Conservation (phyloP, 2,113 vertebrate genomes). For the Typhlomys cinereus region DNA sequence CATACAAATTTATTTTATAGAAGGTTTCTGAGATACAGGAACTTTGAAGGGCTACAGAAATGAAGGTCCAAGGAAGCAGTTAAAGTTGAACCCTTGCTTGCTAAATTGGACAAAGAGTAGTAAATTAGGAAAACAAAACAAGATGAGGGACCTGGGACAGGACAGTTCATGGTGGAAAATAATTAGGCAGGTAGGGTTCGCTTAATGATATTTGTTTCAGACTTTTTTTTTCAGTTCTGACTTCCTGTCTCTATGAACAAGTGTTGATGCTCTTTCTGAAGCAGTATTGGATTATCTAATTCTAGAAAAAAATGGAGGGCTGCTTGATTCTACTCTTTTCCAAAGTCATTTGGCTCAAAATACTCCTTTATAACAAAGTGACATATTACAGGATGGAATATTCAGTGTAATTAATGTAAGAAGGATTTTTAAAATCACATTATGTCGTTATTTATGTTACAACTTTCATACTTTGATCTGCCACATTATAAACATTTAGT, state of each 20-base stretch:
- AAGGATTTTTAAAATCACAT: background rate
- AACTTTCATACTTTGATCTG: background rate
- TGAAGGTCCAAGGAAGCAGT: slow-evolving; percentile 13
- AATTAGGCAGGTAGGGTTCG: slow-evolving; percentile 47
- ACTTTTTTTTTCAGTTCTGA: background rate
- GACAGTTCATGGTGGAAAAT: background rate
- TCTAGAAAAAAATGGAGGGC: background rate
- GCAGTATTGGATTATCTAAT: background rate
- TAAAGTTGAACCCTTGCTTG: background rate
- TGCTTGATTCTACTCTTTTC: background rate
- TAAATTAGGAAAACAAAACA: slow-evolving; percentile 41
- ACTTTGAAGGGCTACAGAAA: slow-evolving; percentile 21
- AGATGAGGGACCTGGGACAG: background rate
- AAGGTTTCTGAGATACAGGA: background rate
- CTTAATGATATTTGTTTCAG: slow-evolving; percentile 41
- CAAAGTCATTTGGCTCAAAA: background rate
- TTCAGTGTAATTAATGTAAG: background rate
- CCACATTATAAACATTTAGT: background rate
- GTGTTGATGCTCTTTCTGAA: background rate
- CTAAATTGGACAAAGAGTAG: slow-evolving; percentile 13
- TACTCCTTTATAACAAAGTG: background rate
- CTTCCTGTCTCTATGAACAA: slow-evolving; percentile 2
- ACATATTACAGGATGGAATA: background rate
- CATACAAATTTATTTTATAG: slow-evolving; percentile 1
- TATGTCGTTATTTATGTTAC: background rate